Evolutionary conservation across 2,113 vertebrate genomes (phyloP).

Genomic region (Cettia cetti): DNA sequence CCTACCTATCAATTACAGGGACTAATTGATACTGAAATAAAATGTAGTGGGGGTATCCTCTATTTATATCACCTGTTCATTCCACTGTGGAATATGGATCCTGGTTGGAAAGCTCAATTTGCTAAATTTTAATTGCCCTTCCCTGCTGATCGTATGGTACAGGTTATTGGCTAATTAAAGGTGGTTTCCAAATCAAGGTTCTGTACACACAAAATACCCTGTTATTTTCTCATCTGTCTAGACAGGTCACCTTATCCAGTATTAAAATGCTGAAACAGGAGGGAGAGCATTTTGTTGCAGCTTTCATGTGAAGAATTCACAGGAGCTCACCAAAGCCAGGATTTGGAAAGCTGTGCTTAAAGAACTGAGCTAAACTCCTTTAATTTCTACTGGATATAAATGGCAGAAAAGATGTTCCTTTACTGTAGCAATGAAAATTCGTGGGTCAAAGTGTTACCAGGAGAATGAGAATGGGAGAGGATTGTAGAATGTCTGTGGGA

Average conservation of each 20-base stretch:
- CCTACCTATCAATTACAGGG: not conserved
- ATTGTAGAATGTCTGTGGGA: not conserved
- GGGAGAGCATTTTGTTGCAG: not conserved
- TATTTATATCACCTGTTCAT: not conserved
- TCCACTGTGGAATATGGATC: not conserved
- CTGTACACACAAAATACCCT: not conserved
- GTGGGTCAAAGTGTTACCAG: not conserved
- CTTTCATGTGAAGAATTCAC: not conserved
- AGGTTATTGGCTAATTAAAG: not conserved
- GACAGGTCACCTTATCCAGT: not conserved
- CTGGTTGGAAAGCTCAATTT: not conserved
- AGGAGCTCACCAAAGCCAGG: not conserved
- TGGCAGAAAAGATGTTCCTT: not conserved
- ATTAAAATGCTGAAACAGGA: not conserved
- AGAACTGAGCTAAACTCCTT: not conserved
- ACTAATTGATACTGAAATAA: not conserved
- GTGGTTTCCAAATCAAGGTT: not conserved
- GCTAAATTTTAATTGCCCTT: not conserved
- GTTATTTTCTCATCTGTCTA: slow-evolving; percentile 28
- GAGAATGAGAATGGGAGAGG: not conserved
- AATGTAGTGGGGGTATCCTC: not conserved
- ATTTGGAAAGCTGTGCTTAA: not conserved
- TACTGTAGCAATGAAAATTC: not conserved
- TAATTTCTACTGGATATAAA: not conserved
- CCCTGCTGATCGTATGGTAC: not conserved